Conservation (phyloP, 2,888 invertebrate species). For the Pheosia gnoma region DNA sequence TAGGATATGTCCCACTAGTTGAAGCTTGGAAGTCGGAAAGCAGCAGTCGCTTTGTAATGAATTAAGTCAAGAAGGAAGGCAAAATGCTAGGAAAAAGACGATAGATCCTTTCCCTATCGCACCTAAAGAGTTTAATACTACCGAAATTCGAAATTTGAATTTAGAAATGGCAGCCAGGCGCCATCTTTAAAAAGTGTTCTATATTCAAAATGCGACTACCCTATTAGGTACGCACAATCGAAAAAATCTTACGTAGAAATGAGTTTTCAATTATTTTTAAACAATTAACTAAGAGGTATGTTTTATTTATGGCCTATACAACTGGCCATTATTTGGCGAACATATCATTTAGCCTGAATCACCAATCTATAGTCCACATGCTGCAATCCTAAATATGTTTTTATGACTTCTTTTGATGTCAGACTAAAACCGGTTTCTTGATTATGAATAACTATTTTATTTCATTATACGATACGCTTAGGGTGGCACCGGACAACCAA, state of each 20-base stretch:
- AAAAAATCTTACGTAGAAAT: too few species aligned
- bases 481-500: slow-evolving; percentile 16
- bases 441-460: background rate
- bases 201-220: background rate
- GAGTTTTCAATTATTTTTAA: too few species aligned
- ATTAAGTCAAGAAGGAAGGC: background rate
- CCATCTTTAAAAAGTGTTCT: background rate
- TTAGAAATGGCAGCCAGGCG: background rate
- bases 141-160: background rate
- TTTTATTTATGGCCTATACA: background rate
- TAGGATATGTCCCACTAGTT: too few species aligned
- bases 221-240: too few species aligned
- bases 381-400: background rate
- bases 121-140: too few species aligned
- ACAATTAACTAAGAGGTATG: too few species aligned
- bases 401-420: background rate
- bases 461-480: too few species aligned
- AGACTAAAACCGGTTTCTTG: background rate
- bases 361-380: slow-evolving; percentile 2
- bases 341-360: background rate
- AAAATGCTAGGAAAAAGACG: too few species aligned
- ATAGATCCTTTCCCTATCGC: too few species aligned
- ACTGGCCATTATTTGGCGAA: background rate
- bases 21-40: too few species aligned
- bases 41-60: too few species aligned